Evolutionary conservation across 2,888 invertebrate genomes (phyloP).

Genomic region (Morinoia aosen): DNA sequence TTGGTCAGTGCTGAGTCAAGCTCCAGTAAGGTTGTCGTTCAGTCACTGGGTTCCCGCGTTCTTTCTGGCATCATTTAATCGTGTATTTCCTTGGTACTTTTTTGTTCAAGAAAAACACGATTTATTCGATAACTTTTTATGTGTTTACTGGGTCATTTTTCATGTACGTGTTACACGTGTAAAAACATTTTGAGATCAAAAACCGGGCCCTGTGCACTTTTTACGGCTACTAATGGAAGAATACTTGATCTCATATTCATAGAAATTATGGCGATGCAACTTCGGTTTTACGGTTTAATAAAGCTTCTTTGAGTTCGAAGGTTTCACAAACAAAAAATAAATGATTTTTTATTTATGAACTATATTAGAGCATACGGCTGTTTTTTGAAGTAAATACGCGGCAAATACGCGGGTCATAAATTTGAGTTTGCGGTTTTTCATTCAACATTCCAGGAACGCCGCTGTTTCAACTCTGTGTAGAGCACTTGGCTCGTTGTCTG

Average conservation of each 20-base stretch:
- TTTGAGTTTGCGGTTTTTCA: not conserved
- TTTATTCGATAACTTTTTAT: not conserved
- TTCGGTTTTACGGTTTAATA: not conserved
- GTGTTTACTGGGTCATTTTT: not conserved
- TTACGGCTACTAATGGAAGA: not conserved
- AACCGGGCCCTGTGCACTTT: not conserved
- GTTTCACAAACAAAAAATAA: not conserved
- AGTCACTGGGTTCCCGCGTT: not conserved
- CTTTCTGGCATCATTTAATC: not conserved
- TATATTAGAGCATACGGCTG: not conserved
- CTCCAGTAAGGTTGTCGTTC: not conserved
- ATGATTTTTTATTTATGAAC: not conserved
- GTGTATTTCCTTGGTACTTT: not conserved
- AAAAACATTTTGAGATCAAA: not conserved
- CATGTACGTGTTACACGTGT: not conserved
- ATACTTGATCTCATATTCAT: not conserved
- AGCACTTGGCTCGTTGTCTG: not conserved
- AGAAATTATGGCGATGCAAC: not conserved
- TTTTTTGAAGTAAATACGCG: not conserved
- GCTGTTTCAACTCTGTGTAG: not conserved
- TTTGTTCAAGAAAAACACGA: not conserved
- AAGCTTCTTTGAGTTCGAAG: not conserved
- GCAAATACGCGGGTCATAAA: not conserved
- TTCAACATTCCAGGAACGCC: slow-evolving; percentile 5
- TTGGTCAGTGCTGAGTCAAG: not conserved